Evolutionary conservation across 2,113 vertebrate species (phyloP).

Genomic region (Bubo scandiacus): DNA sequence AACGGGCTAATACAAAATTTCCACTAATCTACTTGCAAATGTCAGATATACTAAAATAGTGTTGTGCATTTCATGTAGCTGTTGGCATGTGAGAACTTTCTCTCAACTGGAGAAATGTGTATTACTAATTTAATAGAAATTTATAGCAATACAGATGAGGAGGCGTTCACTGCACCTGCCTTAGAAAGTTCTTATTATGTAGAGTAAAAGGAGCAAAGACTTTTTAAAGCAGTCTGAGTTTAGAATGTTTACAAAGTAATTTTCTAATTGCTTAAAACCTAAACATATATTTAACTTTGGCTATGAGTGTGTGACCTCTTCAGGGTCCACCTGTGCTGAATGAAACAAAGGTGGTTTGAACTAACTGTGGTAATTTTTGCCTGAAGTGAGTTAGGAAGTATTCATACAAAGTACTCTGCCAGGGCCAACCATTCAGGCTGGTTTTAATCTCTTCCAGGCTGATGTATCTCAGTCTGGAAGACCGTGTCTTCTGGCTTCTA

Average conservation of each 20-base stretch:
- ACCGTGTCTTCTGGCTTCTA: background rate
- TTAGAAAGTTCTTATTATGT: background rate
- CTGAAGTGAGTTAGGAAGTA: background rate
- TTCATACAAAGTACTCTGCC: background rate
- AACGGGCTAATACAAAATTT: background rate
- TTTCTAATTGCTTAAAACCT: background rate
- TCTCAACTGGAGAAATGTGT: background rate
- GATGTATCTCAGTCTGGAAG: background rate
- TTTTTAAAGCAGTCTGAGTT: background rate
- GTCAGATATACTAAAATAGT: background rate
- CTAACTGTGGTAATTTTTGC: background rate
- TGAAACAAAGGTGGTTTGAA: background rate
- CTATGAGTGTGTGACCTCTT: background rate
- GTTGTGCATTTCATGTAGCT: background rate
- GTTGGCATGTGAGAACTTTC: background rate
- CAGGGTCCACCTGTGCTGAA: background rate
- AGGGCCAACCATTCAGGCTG: background rate
- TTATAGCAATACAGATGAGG: background rate
- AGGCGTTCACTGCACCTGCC: background rate
- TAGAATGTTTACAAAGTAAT: background rate
- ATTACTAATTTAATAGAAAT: background rate
- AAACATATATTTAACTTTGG: background rate
- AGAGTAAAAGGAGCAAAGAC: background rate
- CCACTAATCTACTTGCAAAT: background rate
- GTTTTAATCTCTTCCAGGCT: background rate